These are phyloP conservation scores for Aphelenchoides avenae DNA, from an alignment of 1,140 invertebrate genomes.

Conservation along the genomic window DNA sequence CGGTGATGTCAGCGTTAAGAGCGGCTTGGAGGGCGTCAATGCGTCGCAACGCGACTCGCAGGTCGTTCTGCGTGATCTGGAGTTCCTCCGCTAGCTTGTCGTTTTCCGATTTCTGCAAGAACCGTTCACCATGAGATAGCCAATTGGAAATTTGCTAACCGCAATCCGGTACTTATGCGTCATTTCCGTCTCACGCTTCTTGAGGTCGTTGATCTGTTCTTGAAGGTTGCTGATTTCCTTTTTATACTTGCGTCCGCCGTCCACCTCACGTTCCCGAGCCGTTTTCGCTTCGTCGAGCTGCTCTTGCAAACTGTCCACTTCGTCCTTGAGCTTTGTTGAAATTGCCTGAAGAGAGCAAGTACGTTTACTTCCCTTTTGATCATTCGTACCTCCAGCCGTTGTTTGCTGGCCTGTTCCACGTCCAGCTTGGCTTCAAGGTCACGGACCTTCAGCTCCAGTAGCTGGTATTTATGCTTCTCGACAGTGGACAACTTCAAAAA, in stretches of 20 bases:
- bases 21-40: constrained; percentile 18
- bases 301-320: constrained; percentile 17
- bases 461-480: constrained; percentile 14
- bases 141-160: constrained; percentile 8
- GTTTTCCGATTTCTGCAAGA: constrained; percentile 6
- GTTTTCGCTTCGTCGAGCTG: constrained; percentile 9
- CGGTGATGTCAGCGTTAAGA: constrained; percentile 14
- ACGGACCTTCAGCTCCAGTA: constrained; percentile 10
- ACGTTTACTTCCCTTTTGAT: background rate
- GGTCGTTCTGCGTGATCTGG: constrained; percentile 1
- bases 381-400: constrained; percentile 9
- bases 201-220: constrained; percentile 19
- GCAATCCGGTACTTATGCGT: constrained; percentile 10
- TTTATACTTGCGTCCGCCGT: constrained; percentile 4
- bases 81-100: constrained; percentile 11
- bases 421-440: constrained; percentile 16
- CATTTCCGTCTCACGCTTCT: constrained; percentile 18
- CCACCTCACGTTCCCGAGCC: background rate
- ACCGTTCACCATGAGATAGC: background rate
- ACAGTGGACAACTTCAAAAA: constrained; percentile 10
- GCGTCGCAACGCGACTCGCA: constrained; percentile 4
- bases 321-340: constrained; percentile 8
- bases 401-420: constrained; percentile 13
- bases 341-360: constrained; percentile 11
- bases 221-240: constrained; percentile 8